These are phyloP conservation scores for Lepidothrix coronata DNA, from an alignment of 2,113 vertebrate genomes.

Conservation along the genomic window DNA sequence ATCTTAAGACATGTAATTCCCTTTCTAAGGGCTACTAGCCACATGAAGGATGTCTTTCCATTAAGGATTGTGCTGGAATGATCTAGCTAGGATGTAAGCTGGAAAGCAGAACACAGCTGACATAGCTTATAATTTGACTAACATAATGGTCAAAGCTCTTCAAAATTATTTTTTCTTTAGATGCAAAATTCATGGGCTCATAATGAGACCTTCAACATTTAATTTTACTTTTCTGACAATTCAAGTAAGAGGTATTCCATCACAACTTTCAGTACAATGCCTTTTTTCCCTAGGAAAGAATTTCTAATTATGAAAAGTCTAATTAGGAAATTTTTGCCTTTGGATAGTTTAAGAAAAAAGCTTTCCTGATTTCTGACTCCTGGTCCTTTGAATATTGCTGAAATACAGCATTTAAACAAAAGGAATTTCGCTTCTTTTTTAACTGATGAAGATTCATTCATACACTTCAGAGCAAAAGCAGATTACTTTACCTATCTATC, in stretches of 20 bases:
- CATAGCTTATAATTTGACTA: neutral
- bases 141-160: neutral
- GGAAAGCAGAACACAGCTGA: neutral
- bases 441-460: neutral
- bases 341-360: neutral
- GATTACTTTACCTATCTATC: neutral
- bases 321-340: neutral
- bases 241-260: neutral
- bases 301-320: neutral
- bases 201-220: neutral
- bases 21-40: neutral
- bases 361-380: neutral
- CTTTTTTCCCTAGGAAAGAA: neutral
- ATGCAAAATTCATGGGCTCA: neutral
- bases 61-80: neutral
- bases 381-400: neutral
- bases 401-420: neutral
- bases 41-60: neutral
- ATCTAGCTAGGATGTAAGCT: neutral
- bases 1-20: neutral
- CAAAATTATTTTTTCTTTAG: neutral
- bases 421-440: neutral
- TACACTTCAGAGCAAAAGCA: neutral
- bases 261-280: neutral
- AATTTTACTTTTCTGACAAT: neutral